Evolutionary conservation across 1,140 invertebrate species (phyloP), one percentile per base, ranked within the genome.

Genomic region (Archivesica marissinica): DNA sequence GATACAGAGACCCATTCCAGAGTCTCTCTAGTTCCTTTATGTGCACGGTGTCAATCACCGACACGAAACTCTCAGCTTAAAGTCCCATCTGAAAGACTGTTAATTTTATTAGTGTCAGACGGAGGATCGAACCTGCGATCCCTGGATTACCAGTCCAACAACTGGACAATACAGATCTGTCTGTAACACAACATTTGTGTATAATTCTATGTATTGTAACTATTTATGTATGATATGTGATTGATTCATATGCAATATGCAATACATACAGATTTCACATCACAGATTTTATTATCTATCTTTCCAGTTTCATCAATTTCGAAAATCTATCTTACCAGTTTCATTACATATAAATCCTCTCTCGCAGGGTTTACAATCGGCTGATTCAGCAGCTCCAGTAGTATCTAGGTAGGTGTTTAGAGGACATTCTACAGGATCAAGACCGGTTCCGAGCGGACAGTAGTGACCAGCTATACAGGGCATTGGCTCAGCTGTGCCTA

Each of bases 301-400:
- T n/a, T n/a, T n/a, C n/a, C n/a, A n/a, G n/a, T n/a, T n/a, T n/a
- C n/a, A n/a, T n/a, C n/a, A n/a, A n/a, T n/a, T n/a, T n/a, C n/a
- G 7, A 47, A 47, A 9, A 54, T 54, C 15, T 54, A 7, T 30
- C n/a, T 13, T 30, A 92, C 91, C 90, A 82, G 90, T 91, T 66
- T 89, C 74, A 77, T 93, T 91, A 79, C 93, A 93, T 89, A 90
- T 92, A 68, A 90, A 93, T 9, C 93, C 93, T 28, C 89, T 88
- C n/a, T 77, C 77, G 89, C 93, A 93, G 1, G 89, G 82, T 74
- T 80, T 85, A 68, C 93, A 93, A 47, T 93, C 92, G 2, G 87
- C 82, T 41, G 89, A 44, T 11, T 61, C 82, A 6, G 81, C 88
- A 47, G 90, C 92, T 4, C 92, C 92, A 17, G 87, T 81, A n/a